Conservation (phyloP, 2,113 vertebrate species). For the Lepisosteus osseus region DNA sequence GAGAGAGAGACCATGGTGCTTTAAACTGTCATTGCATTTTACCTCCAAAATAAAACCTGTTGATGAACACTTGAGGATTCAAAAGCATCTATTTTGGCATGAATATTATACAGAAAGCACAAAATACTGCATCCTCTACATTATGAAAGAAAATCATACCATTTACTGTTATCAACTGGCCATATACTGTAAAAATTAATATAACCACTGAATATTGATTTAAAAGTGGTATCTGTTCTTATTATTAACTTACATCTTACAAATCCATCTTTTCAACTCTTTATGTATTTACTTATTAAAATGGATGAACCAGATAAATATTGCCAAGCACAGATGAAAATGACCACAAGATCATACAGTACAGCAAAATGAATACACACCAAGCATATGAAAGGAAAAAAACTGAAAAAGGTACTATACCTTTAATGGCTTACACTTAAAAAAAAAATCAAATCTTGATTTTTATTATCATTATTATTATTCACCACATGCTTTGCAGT, state of each 20-base stretch:
- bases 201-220: slow-evolving; percentile 61
- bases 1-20: no score
- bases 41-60: no score
- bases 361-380: neutral
- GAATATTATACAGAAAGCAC: neutral
- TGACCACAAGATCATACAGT: neutral
- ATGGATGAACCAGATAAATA: no score
- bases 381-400: neutral
- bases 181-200: no score
- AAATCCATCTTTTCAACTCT: slow-evolving; percentile 3
- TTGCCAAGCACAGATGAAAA: no score
- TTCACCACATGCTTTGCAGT: slow-evolving; percentile 57
- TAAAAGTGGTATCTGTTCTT: slow-evolving; percentile 19
- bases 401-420: neutral
- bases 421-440: neutral
- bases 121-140: neutral
- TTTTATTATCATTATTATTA: slow-evolving; percentile 58
- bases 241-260: slow-evolving; percentile 46
- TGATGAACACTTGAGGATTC: no score
- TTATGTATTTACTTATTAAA: neutral
- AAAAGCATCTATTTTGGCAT: no score
- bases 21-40: no score
- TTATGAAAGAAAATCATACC: neutral
- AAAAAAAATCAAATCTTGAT: slow-evolving; percentile 38
- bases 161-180: neutral